Conservation (phyloP, 2,113 vertebrate genomes). For the Pterophyllum scalare region DNA sequence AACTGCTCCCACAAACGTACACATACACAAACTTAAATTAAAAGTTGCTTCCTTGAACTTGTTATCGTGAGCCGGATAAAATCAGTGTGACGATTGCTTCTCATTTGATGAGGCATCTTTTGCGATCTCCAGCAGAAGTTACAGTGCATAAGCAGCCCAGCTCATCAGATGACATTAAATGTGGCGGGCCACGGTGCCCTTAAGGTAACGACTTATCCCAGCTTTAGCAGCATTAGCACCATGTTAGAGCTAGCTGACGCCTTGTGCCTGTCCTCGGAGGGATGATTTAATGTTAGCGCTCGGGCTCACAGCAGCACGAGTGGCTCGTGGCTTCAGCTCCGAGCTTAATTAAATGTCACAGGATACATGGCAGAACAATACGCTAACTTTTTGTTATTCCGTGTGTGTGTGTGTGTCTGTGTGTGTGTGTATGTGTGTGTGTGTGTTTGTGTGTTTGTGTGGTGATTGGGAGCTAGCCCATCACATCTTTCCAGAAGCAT, state of each 20-base stretch:
- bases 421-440: not conserved
- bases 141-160: not conserved
- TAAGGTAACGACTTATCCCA: conserved; percentile 52
- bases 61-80: not conserved
- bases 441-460: not conserved
- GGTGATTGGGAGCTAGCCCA: not conserved
- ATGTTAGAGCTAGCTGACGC: conserved; percentile 17
- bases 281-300: conserved; percentile 49
- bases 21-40: not conserved
- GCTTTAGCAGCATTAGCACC: conserved; percentile 53
- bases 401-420: not conserved
- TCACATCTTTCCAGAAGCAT: conserved; percentile 26
- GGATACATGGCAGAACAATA: conserved; percentile 28
- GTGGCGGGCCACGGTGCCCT: conserved; percentile 17
- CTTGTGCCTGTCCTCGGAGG: conserved; percentile 28
- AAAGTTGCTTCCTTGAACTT: not conserved
- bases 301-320: conserved; percentile 25
- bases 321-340: conserved; percentile 6
- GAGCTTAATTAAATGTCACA: conserved; percentile 68
- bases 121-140: conserved; percentile 13
- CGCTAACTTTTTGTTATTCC: not conserved
- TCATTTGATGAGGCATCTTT: not conserved
- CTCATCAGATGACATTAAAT: conserved; percentile 37
- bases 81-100: not conserved
- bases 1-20: not conserved